Base-by-base conservation (phyloP, 2,888 invertebrate genomes). In the Drosophila multiciliata region DNA sequence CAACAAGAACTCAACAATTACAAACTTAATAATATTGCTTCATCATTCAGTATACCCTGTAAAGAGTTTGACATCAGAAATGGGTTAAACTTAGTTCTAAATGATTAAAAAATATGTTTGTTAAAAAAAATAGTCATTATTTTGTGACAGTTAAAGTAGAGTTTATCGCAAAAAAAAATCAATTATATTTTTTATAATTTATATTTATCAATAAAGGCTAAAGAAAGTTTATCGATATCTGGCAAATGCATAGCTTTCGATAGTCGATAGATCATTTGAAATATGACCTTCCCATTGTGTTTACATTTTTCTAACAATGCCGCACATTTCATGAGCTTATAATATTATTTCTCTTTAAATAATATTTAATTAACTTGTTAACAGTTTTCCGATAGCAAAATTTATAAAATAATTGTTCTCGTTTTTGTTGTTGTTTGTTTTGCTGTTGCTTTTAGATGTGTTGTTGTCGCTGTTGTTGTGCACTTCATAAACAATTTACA, bases 351-450 rank as follows among this genome's bases (percentile, higher is more conserved):
- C 32, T 42, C 42, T 61, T 62, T 63, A 68, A 75, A 68, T 17
- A 35, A 80, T 78, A 73, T 80, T 79, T 87, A 90, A 90, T 87
- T 81, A 88, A 90, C 87, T 87, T 87, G 87, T 87, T 87, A 87
- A 87, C 87, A 87, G 87, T 88, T 90, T 86, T 75, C 77, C 79
- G 77, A 90, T 89, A 73, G 82, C 71, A 65, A 70, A 70, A 72
- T 59, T 65, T 69, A 77, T 69, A 69, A 52, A 72, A 72, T 84
- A 89, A 89, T 89, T 80, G 80, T 59, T 64, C 52, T 42, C 62
- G 42, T 61, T 58, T 61, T 61, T 71, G 55, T 60, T 54, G 57
- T 49, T 45, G 65, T 42, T 29, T 29, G 29, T 29, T 29, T 26
- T 65, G 45, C 42, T 48, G 38, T 42, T 52, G 40, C 59, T 60